Base-by-base conservation (phyloP, 2,888 invertebrate genomes). In the Eupithecia subfuscata region DNA sequence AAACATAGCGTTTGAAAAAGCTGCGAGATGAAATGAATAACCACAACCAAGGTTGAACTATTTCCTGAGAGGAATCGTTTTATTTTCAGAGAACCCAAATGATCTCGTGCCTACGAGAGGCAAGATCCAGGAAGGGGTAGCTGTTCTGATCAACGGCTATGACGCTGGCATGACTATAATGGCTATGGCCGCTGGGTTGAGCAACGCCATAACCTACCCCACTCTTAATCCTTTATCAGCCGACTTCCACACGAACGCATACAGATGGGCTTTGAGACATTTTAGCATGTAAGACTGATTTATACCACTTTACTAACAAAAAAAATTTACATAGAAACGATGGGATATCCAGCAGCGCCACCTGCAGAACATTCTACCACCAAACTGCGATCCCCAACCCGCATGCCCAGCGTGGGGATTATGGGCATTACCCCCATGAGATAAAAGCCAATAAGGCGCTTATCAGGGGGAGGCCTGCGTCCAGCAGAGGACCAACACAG, bases 211-310 rank as follows among this genome's bases (percentile, higher is more conserved):
- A 8, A 25, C 25, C 68, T 45, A 45, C 25, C 68, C 43, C 2
- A 40, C 40, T 9, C 43, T 68, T 25, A 68, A 68, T 68, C 43
- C 68, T 8, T 14, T 68, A 25, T 37, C 68, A 7, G 68, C 68
- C 7, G 1, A 22, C 25, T 68, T 25, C 25, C 37, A 68, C 68
- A 68, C 68, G 43, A 68, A 68, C 40, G 12, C 64, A 18, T 79
- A 79, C 63, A 74, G 79, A 77, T 79, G 79, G 79, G 25, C 60
- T n/a, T 45, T 79, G 43, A 48, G 79, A 74, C 77, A 80, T 67
- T 69, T 79, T 18, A 77, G 80, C 68, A 68, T 68, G 68, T 68
- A 68, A 40, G 68, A 22, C 34, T 30, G 30, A 30, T 30, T 30
- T 30, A 30, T 30, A 2, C 2, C 2, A 37, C 37, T 30, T 30